Evolutionary conservation across 2,888 invertebrate genomes (phyloP).

Genomic region (Nomada hirtipes): DNA sequence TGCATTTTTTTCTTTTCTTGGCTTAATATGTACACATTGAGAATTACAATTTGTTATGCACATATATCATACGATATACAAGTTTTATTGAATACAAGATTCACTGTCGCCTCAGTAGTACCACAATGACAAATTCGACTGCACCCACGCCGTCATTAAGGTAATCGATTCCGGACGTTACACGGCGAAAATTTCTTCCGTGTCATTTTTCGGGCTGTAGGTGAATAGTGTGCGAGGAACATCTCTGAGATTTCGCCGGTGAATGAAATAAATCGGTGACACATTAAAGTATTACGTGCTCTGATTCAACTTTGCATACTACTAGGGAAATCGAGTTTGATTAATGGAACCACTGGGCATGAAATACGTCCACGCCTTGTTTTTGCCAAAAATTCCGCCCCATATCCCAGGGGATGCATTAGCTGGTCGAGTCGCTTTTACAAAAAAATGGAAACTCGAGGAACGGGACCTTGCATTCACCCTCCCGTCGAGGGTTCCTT

Average conservation of each 20-base stretch:
- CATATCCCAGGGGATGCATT: slow-evolving; percentile 53
- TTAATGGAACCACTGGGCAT: background rate
- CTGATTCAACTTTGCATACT: background rate
- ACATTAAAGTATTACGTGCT: slow-evolving; percentile 66
- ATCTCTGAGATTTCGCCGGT: slow-evolving; percentile 1
- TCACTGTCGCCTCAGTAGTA: background rate
- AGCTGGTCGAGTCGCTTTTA: slow-evolving; percentile 46
- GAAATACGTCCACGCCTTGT: slow-evolving; percentile 7
- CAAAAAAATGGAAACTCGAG: slow-evolving; percentile 46
- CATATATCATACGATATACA: background rate
- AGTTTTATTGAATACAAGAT: background rate
- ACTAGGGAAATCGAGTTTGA: background rate
- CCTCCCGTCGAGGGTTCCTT: slow-evolving; percentile 54
- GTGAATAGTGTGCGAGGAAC: slow-evolving; percentile 1
- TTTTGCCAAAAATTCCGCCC: slow-evolving; percentile 5
- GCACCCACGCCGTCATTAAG: slow-evolving; percentile 45
- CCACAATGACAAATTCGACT: slow-evolving; percentile 70
- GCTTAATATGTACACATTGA: background rate
- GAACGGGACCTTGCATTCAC: slow-evolving; percentile 35
- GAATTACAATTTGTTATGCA: background rate
- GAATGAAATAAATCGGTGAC: slow-evolving; percentile 57
- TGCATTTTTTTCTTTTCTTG: background rate
- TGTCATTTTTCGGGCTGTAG: slow-evolving; percentile 32
- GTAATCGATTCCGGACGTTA: slow-evolving; percentile 79
- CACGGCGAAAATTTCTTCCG: slow-evolving; percentile 63